A percentile compares a stretch with the other conserved stretches of the same genome.
These are phyloP conservation scores for Ethmia dodecea DNA, from an alignment of 2,888 invertebrate species.

Conservation along the genomic window DNA sequence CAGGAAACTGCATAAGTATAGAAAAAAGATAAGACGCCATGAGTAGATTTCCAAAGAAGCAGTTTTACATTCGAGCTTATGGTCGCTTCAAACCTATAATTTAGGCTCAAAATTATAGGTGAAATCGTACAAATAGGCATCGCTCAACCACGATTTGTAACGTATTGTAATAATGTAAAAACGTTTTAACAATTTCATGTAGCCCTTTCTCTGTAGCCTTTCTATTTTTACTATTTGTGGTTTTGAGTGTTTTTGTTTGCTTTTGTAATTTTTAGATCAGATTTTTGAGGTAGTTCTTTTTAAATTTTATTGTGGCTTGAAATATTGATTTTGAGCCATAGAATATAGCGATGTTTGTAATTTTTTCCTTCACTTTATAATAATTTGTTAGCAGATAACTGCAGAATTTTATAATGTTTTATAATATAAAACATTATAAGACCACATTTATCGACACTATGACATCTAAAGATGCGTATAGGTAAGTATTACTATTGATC, in stretches of 20 bases:
- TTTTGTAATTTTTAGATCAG: too few relatives aligned
- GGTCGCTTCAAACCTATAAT: conserved; percentile 40
- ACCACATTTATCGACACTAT: too few relatives aligned
- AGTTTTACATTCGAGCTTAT: conserved; percentile 20
- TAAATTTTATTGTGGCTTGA: too few relatives aligned
- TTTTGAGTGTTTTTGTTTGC: conserved; percentile 24
- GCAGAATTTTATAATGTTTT: too few relatives aligned
- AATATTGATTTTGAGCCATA: too few relatives aligned
- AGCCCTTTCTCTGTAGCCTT: conserved; percentile 54
- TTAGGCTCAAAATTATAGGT: conserved; percentile 47
- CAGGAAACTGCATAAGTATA: conserved; percentile 1
- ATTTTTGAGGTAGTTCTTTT: too few relatives aligned
- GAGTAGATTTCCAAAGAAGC: conserved; percentile 14
- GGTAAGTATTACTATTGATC: too few relatives aligned
- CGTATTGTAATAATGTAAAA: conserved; percentile 46
- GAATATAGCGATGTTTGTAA: too few relatives aligned
- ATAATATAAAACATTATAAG: too few relatives aligned
- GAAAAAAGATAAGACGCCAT: conserved; percentile 6
- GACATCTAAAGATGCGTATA: too few relatives aligned
- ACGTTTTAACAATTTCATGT: conserved; percentile 26
- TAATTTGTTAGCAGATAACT: too few relatives aligned
- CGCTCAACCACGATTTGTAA: conserved; percentile 40
- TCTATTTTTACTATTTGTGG: conserved; percentile 41
- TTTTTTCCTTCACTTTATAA: too few relatives aligned
- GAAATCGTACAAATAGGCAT: conserved; percentile 47